These are phyloP conservation scores for Tetramorium alpestre DNA, from an alignment of 1,140 invertebrate species.

Conservation along the genomic window DNA sequence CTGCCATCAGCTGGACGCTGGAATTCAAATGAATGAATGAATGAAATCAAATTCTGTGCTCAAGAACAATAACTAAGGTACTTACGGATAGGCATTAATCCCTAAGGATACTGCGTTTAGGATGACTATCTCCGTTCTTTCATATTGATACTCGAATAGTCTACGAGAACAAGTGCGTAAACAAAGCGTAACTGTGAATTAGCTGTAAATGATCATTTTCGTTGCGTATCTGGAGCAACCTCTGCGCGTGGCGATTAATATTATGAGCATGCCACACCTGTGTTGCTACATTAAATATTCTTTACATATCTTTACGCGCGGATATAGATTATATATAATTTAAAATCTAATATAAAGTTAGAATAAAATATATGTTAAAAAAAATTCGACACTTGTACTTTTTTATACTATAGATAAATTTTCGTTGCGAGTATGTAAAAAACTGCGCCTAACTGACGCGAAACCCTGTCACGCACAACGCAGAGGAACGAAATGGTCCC, in stretches of 20 bases:
- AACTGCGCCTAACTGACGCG: background rate
- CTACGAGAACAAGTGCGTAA: constrained; percentile 48
- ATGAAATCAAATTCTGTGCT: constrained; percentile 76
- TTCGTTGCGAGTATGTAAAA: background rate
- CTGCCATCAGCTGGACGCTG: constrained; percentile 61
- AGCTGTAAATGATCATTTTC: constrained; percentile 58
- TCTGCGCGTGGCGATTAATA: background rate
- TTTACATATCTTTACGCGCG: constrained; percentile 40
- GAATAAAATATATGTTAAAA: constrained; percentile 35
- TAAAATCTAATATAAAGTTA: constrained; percentile 7
- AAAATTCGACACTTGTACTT: constrained; percentile 38
- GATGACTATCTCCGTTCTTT: constrained; percentile 75
- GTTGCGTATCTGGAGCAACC: constrained; percentile 38
- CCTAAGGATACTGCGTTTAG: constrained; percentile 69
- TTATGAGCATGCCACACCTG: background rate
- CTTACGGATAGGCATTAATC: constrained; percentile 70
- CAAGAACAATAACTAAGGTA: constrained; percentile 83
- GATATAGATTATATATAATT: constrained; percentile 13
- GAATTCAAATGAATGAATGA: constrained; percentile 57
- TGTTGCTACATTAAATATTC: constrained; percentile 45
- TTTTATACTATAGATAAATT: constrained; percentile 5
- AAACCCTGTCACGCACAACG: constrained; percentile 21
- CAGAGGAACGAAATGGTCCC: constrained; percentile 25
- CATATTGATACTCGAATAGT: constrained; percentile 76
- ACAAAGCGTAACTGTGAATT: constrained; percentile 64